A percentile compares a stretch with the other conserved stretches of the same genome.
Conservation (phyloP, 2,797 vertebrate species). For the Malurus leucopterus region DNA sequence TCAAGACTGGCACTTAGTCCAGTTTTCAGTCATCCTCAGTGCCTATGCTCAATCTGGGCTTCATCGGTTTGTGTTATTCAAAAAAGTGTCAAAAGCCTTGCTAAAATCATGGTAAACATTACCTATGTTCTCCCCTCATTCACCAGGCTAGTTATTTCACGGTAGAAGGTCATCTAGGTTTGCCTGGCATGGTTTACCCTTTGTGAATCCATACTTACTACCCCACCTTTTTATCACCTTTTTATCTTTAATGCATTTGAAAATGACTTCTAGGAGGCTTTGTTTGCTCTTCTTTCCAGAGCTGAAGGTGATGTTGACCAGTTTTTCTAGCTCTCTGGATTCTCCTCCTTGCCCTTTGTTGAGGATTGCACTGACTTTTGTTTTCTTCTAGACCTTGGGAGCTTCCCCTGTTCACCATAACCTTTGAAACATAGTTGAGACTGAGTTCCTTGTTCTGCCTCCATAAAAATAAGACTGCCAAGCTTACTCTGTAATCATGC, state of each 20-base stretch:
- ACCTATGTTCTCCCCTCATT: not conserved
- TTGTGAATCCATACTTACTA: not conserved
- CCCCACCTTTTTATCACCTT: not conserved
- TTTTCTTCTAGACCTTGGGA: not conserved
- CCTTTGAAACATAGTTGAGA: slow-evolving; percentile 2
- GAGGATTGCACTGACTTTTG: not conserved
- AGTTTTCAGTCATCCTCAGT: not conserved
- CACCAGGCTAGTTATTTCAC: not conserved
- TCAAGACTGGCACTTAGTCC: not conserved
- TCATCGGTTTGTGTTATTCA: not conserved
- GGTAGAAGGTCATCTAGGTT: not conserved
- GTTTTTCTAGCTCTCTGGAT: not conserved
- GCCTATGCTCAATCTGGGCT: not conserved
- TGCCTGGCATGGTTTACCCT: not conserved
- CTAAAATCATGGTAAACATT: not conserved
- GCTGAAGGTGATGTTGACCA: not conserved
- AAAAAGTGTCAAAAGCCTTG: not conserved
- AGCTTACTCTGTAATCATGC: not conserved
- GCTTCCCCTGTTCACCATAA: not conserved
- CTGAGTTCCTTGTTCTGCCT: not conserved
- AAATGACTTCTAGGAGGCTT: not conserved
- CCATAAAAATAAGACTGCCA: not conserved
- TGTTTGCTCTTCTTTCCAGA: not conserved
- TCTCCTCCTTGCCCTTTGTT: not conserved
- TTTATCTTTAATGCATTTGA: not conserved